A percentile compares a stretch with the other conserved stretches of the same genome.
Evolutionary conservation across 2,797 vertebrate genomes (phyloP).

Genomic region (Pogonophryne albipinna): DNA sequence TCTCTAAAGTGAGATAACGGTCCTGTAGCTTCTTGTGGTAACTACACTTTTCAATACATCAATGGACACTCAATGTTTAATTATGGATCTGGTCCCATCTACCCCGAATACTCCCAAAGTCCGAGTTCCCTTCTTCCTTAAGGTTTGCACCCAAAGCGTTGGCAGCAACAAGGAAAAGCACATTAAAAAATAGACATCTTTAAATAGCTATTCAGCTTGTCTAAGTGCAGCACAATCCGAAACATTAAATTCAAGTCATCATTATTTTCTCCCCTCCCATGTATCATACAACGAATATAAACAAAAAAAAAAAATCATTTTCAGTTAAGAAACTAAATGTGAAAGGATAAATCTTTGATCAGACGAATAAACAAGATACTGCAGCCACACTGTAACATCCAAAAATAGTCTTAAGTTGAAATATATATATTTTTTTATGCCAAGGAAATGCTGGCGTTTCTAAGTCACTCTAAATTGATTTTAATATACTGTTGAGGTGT

Average conservation of each 20-base stretch:
- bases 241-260: slow-evolving; percentile 91
- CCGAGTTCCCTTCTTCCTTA: slow-evolving; percentile 45
- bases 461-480: slow-evolving; percentile 76
- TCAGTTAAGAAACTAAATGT: slow-evolving; percentile 89
- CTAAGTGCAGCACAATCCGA: slow-evolving; percentile 91
- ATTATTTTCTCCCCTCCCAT: slow-evolving; percentile 84
- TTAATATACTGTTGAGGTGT: slow-evolving; percentile 89
- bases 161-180: slow-evolving; percentile 87
- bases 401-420: slow-evolving; percentile 88
- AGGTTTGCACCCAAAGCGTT: slow-evolving; percentile 76
- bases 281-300: slow-evolving; percentile 82
- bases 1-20: slow-evolving; percentile 1
- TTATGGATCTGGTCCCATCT: slow-evolving; percentile 67
- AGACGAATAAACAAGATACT: slow-evolving; percentile 87
- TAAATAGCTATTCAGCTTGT: slow-evolving; percentile 87
- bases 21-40: slow-evolving; percentile 11
- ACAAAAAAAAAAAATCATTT: slow-evolving; percentile 72
- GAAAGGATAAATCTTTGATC: slow-evolving; percentile 89
- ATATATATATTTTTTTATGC: slow-evolving; percentile 82
- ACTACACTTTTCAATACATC: slow-evolving; percentile 29
- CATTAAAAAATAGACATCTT: slow-evolving; percentile 90
- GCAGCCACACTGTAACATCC: slow-evolving; percentile 88
- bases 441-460: slow-evolving; percentile 86
- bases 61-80: slow-evolving; percentile 28
- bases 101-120: slow-evolving; percentile 47